phyloP scores from a whole-genome alignment of 2,888 invertebrate genomes.

The Leptogaster cylindrica region DNA sequence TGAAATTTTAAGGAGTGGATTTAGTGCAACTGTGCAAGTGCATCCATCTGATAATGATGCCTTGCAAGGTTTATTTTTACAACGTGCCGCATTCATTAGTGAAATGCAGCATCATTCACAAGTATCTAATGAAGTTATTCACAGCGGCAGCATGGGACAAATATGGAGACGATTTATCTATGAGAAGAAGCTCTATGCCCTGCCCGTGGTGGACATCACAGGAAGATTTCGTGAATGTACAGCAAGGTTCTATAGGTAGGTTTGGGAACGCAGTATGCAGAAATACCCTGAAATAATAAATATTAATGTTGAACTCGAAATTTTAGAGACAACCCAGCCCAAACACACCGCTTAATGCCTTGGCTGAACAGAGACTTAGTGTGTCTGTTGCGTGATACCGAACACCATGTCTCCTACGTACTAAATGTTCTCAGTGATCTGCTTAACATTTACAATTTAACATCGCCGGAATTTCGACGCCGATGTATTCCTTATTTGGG shows the following conservation, averaged over 20 bases:
- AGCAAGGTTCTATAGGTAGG: slow-evolving; percentile 77
- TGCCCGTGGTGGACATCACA: slow-evolving; percentile 72
- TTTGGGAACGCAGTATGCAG: no score
- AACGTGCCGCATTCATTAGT: slow-evolving; percentile 55
- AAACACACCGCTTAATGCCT: slow-evolving; percentile 81
- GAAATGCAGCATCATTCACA: slow-evolving; percentile 54
- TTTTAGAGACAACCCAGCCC: slow-evolving; percentile 78
- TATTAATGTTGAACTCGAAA: no score
- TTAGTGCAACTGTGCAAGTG: slow-evolving; percentile 46
- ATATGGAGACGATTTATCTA: slow-evolving; percentile 74
- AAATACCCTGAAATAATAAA: no score
- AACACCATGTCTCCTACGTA: slow-evolving; percentile 71
- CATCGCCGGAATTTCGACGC: slow-evolving; percentile 70
- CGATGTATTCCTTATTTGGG: slow-evolving; percentile 74
- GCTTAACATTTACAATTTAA: slow-evolving; percentile 69
- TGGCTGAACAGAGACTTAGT: slow-evolving; percentile 89
- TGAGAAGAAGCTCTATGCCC: slow-evolving; percentile 76
- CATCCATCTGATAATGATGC: slow-evolving; percentile 42
- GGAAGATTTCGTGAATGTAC: slow-evolving; percentile 76
- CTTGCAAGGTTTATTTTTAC: slow-evolving; percentile 14
- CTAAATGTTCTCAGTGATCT: slow-evolving; percentile 73
- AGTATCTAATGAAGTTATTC: slow-evolving; percentile 39
- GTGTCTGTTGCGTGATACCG: slow-evolving; percentile 69
- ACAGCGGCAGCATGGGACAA: slow-evolving; percentile 54
- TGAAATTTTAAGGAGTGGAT: slow-evolving; percentile 35